Evolutionary conservation across 1,140 invertebrate species (phyloP).

Genomic region (Oscheius sp.): DNA sequence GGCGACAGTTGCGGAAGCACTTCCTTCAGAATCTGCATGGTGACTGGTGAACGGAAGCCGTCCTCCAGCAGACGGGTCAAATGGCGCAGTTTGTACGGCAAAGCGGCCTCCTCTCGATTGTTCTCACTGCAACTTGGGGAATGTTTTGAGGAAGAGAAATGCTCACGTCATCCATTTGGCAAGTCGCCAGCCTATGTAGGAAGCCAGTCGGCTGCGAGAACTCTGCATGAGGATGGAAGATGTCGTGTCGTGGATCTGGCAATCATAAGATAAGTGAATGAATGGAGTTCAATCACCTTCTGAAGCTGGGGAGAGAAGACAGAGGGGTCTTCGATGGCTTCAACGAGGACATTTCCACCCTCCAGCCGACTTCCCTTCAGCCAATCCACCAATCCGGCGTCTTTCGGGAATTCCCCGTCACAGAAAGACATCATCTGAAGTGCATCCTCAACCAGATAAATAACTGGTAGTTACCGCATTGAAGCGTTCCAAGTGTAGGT

Average conservation of each 20-base stretch:
- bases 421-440: not conserved
- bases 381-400: not conserved
- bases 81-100: not conserved
- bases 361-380: not conserved
- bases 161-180: not conserved
- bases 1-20: not conserved
- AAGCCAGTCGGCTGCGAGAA: not conserved
- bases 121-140: not conserved
- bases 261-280: too few relatives aligned
- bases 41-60: not conserved
- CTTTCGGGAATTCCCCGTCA: not conserved
- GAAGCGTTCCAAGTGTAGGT: slow-evolving; percentile 9
- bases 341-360: not conserved
- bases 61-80: not conserved
- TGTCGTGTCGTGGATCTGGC: not conserved
- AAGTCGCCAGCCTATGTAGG: not conserved
- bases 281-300: too few relatives aligned
- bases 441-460: not conserved
- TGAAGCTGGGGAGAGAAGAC: not conserved
- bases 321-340: not conserved
- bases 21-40: not conserved
- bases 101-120: not conserved
- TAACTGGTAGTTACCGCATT: not conserved
- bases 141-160: not conserved
- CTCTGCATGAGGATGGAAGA: not conserved